A percentile compares a stretch with the other conserved stretches of the same genome.
phyloP scores from a whole-genome alignment of 2,888 invertebrate genomes.

The Acleris laterana region DNA sequence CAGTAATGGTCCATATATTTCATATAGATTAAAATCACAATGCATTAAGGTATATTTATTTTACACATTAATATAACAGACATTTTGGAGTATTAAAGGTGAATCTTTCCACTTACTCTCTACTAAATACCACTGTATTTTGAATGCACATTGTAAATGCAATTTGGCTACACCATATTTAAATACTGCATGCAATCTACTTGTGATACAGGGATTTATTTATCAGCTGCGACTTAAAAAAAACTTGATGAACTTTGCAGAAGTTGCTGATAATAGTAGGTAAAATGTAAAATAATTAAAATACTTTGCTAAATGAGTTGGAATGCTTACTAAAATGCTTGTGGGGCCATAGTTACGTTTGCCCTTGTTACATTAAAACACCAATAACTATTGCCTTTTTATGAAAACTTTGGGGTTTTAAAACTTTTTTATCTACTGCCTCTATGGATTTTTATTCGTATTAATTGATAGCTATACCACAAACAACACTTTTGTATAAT shows the following conservation, averaged over 20 bases:
- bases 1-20: constrained; percentile 81
- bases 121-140: constrained; percentile 46
- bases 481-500: too few species aligned
- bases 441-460: too few species aligned
- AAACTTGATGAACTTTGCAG: too few species aligned
- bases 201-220: background rate
- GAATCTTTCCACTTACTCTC: constrained; percentile 46
- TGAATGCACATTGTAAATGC: constrained; percentile 6
- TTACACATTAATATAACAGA: constrained; percentile 62
- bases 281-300: background rate
- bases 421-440: too few species aligned
- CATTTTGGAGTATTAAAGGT: constrained; percentile 64
- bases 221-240: too few species aligned
- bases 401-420: too few species aligned
- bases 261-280: too few species aligned
- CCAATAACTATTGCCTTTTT: too few species aligned
- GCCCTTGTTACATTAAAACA: too few species aligned
- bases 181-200: constrained; percentile 5
- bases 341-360: too few species aligned
- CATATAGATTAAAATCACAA: constrained; percentile 80
- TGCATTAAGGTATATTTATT: constrained; percentile 66
- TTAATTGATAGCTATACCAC: too few species aligned
- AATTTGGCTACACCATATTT: constrained; percentile 5
- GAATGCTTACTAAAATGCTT: constrained; percentile 5
- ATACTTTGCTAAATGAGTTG: background rate